phyloP scores from a whole-genome alignment of 2,888 invertebrate species.

The Diarsia mendica region DNA sequence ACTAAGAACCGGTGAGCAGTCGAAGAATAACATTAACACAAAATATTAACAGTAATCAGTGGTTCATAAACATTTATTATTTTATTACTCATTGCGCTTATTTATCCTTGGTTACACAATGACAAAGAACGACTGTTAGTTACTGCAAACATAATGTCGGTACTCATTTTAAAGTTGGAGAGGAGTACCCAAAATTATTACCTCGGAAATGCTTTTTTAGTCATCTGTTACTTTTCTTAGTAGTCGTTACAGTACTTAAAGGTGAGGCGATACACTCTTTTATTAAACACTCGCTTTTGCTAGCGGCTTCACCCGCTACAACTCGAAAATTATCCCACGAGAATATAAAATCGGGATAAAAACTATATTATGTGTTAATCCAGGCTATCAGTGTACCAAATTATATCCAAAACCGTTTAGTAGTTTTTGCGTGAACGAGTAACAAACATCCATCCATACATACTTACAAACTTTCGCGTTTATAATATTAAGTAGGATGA shows the following conservation, averaged over 20 bases:
- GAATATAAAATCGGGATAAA: too few species aligned
- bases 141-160: slow-evolving; percentile 1
- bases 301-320: too few species aligned
- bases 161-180: not conserved
- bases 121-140: slow-evolving; percentile 14
- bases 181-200: not conserved
- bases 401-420: too few species aligned
- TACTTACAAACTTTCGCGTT: too few species aligned
- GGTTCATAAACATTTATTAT: slow-evolving; percentile 24
- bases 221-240: not conserved
- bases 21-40: slow-evolving; percentile 8
- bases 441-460: too few species aligned
- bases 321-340: too few species aligned
- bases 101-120: slow-evolving; percentile 33
- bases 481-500: too few species aligned
- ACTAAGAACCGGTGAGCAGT: not conserved
- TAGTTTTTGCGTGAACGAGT: too few species aligned
- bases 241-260: not conserved
- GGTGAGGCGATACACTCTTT: not conserved
- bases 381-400: too few species aligned
- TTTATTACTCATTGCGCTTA: slow-evolving; percentile 35
- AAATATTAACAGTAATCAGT: slow-evolving; percentile 21
- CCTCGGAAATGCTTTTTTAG: not conserved
- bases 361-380: too few species aligned
- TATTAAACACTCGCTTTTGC: too few species aligned